Evolutionary conservation across 1,140 invertebrate genomes (phyloP), one percentile per base, ranked within the genome.

Genomic region (Eubasilissa regina): DNA sequence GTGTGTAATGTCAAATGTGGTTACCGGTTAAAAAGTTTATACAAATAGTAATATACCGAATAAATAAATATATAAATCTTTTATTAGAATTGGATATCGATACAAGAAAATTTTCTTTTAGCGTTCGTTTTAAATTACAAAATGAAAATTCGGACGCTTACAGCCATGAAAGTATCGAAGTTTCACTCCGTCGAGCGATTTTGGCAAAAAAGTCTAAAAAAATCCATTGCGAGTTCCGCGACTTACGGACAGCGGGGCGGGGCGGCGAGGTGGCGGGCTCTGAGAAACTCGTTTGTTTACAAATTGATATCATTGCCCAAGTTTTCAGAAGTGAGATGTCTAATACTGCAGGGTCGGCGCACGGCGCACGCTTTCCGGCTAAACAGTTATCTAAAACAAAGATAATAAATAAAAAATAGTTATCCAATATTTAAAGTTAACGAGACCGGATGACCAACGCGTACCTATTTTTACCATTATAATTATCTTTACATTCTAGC

Each of bases 221-320:
- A 68, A 68, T 68, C 44, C 64, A 7, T 25, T 25, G 9, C n/a
- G 64, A 43, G 43, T 15, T 11, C 64, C 64, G 6, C 25, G 25
- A 6, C 25, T 35, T 6, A 6, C 1, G 6, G 25, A 1, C 1
- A 6, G 25, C 6, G 25, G 25, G 25, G 25, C 25, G 25, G 6
- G 25, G 25, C 1, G 25, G 25, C 25, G 25, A 6, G 25, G 25
- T 45, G 44, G 64, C 21, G 21, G 35, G 35, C 13, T 35, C n/a
- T 6, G 10, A 3, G 10, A 15, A 35, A 55, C 47, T 73, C 70
- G 21, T 73, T 73, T 73, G 70, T 73, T 44, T 58, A 56, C 51
- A 74, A 74, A 74, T 74, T 74, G 72, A 74, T 74, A 56, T 58
- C 72, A 56, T 58, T 56, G 72, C 11, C 53, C 25, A 74, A 74